These are phyloP conservation scores for Loris lydekkerianus DNA, from an alignment of 2,797 vertebrate genomes.

Conservation along the genomic window DNA sequence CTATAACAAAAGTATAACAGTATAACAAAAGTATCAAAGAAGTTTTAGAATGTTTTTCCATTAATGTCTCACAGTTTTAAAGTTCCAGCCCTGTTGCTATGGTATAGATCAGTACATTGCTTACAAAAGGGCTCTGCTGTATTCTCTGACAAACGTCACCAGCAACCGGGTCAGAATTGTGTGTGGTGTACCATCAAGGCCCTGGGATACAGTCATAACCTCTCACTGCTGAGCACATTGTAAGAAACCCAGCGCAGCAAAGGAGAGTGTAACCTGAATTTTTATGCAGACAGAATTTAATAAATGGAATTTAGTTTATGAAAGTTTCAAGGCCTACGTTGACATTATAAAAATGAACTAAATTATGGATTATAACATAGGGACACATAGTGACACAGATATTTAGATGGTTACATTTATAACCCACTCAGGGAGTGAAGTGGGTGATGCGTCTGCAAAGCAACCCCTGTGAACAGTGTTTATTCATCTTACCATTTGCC, in stretches of 20 bases:
- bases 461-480: rapidly evolving
- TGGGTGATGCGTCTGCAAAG: rapidly evolving
- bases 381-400: not conserved
- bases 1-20: not conserved
- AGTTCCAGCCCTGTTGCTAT: not conserved
- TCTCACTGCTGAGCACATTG: not conserved
- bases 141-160: not conserved
- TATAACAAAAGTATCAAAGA: not conserved
- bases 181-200: not conserved
- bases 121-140: not conserved
- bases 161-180: not conserved
- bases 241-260: not conserved
- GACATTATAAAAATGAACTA: not conserved
- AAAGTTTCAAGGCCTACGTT: not conserved
- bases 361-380: not conserved
- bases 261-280: not conserved
- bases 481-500: not conserved
- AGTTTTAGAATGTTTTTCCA: not conserved
- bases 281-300: not conserved
- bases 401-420: not conserved
- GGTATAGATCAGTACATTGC: not conserved
- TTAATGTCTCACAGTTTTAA: not conserved
- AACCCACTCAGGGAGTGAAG: not conserved
- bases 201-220: not conserved
- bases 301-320: not conserved